Conservation (phyloP, 2,113 vertebrate genomes). For the Cochlearius cochlearius region DNA sequence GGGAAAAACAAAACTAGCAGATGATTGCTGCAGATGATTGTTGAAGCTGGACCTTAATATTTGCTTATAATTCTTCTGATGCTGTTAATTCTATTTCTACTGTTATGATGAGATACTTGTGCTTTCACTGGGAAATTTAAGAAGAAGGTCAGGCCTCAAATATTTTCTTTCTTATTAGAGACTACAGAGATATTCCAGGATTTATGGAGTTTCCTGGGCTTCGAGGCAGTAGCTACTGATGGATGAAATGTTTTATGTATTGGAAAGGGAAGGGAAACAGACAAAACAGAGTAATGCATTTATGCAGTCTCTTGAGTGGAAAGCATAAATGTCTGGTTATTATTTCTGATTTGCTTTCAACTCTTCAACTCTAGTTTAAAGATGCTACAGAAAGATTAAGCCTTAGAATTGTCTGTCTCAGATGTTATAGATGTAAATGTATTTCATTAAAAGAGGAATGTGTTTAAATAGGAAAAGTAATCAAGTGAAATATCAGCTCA, state of each 20-base stretch:
- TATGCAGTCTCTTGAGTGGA: not conserved
- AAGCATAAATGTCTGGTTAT: conserved; percentile 15
- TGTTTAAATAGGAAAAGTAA: conserved; percentile 27
- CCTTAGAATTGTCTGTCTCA: conserved; percentile 16
- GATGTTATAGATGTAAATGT: conserved; percentile 11
- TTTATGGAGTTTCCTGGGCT: not conserved
- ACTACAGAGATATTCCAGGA: conserved; percentile 1
- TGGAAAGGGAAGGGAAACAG: not conserved
- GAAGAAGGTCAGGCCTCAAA: not conserved
- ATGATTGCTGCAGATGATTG: not conserved
- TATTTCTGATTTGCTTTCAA: conserved; percentile 46
- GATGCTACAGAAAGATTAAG: conserved; percentile 13
- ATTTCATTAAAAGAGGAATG: conserved; percentile 31
- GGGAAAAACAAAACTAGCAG: not conserved
- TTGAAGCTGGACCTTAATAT: not conserved
- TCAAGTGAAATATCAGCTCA: conserved; percentile 27
- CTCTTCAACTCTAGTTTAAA: conserved; percentile 24
- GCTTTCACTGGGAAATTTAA: not conserved
- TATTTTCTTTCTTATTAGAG: not conserved
- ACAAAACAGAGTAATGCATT: not conserved
- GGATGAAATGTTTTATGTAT: conserved; percentile 6
- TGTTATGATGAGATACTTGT: not conserved
- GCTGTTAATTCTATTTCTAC: not conserved
- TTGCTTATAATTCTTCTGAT: not conserved
- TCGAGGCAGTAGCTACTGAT: not conserved